These are phyloP conservation scores for Probaryconus sp. DNA, from an alignment of 1,140 invertebrate species.

Conservation along the genomic window DNA sequence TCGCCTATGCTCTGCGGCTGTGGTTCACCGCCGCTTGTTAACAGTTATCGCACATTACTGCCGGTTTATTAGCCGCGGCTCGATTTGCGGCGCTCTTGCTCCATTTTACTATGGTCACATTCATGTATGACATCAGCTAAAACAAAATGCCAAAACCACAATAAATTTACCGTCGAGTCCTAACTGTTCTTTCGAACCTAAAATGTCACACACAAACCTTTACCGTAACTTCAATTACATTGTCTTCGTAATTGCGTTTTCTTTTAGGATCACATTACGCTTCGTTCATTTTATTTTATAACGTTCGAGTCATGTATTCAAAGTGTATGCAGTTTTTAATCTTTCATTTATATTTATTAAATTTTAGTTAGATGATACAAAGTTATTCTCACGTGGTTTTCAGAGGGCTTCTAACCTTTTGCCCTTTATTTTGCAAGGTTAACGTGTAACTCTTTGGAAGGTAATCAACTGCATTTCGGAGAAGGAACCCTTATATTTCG, in stretches of 20 bases:
- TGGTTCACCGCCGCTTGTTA: constrained; percentile 49
- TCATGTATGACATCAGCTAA: constrained; percentile 7
- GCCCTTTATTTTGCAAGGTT: constrained; percentile 24
- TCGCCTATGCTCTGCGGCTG: constrained; percentile 16
- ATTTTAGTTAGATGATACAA: too few species aligned
- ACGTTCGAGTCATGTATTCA: too few species aligned
- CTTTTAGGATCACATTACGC: background rate
- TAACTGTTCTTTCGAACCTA: background rate
- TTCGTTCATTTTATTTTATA: constrained; percentile 1
- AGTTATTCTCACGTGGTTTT: constrained; percentile 2
- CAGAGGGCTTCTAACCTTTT: constrained; percentile 5
- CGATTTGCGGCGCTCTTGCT: constrained; percentile 14
- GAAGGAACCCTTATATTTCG: constrained; percentile 42
- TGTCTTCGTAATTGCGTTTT: too few species aligned
- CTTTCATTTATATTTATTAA: constrained; percentile 24
- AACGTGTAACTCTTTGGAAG: constrained; percentile 29
- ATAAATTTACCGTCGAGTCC: constrained; percentile 9
- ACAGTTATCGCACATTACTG: constrained; percentile 53
- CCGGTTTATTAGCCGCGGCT: constrained; percentile 26
- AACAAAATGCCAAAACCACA: constrained; percentile 1
- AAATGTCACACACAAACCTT: too few species aligned
- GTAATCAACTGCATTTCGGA: constrained; percentile 39
- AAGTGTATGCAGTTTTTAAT: constrained; percentile 17
- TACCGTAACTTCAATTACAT: too few species aligned
- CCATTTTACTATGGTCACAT: constrained; percentile 11